Percentiles rank a stretch among this genome's conserved stretches.
Evolutionary conservation across 2,113 vertebrate genomes (phyloP).

Genomic region (Chamaea fasciata): DNA sequence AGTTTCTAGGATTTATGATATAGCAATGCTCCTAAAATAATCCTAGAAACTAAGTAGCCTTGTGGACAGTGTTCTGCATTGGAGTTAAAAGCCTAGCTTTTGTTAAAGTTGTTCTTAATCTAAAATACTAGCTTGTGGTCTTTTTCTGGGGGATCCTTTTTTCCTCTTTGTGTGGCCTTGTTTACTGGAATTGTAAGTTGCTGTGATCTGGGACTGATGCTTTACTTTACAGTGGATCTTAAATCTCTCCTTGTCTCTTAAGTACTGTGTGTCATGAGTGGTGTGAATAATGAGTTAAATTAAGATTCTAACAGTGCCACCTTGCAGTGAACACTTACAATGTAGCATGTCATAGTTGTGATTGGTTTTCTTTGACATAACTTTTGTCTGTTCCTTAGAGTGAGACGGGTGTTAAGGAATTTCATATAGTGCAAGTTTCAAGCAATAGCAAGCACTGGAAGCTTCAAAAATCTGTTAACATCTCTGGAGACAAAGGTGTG

Average conservation of each 20-base stretch:
- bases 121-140: background rate
- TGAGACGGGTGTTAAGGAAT: slow-evolving; percentile 91
- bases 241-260: background rate
- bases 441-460: slow-evolving; percentile 92
- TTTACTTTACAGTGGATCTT: background rate
- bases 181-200: background rate
- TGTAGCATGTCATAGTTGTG: background rate
- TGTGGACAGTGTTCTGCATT: background rate
- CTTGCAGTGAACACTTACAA: background rate
- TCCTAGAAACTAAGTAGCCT: background rate
- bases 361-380: background rate
- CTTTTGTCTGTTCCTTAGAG: slow-evolving; percentile 72
- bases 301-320: background rate
- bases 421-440: slow-evolving; percentile 94
- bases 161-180: background rate
- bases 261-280: background rate
- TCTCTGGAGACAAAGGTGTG: slow-evolving; percentile 87
- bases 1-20: background rate
- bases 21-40: background rate
- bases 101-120: background rate
- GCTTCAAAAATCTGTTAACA: slow-evolving; percentile 88
- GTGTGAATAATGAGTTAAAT: background rate
- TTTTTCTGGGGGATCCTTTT: background rate
- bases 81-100: background rate
- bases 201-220: background rate